These are phyloP conservation scores for Sebastes fasciatus DNA, from an alignment of 2,113 vertebrate species.

Conservation along the genomic window DNA sequence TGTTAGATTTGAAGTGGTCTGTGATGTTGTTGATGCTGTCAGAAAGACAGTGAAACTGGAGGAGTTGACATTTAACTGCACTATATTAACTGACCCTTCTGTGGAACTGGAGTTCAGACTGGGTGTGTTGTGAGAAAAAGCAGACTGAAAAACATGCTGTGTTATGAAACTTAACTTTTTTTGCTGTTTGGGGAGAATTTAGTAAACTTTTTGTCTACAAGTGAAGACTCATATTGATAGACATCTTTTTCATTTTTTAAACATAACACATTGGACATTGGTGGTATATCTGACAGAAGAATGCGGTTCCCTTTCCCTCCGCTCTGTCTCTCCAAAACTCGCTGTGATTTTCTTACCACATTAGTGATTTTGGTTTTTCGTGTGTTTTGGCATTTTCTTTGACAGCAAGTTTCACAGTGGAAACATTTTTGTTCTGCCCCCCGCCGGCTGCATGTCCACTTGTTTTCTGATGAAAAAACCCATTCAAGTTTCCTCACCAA, in stretches of 20 bases:
- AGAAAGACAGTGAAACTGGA: slow-evolving; percentile 61
- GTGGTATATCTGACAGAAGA: neutral
- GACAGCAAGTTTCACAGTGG: slow-evolving; percentile 2
- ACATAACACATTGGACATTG: neutral
- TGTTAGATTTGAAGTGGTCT: slow-evolving; percentile 57
- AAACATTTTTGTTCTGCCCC: slow-evolving; percentile 30
- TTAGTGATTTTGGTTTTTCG: neutral
- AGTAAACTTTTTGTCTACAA: neutral
- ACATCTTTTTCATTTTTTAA: neutral
- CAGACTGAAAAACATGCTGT: neutral
- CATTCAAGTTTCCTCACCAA: slow-evolving; percentile 28
- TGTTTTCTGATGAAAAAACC: slow-evolving; percentile 42
- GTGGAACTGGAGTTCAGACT: slow-evolving; percentile 30
- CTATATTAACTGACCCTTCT: slow-evolving; percentile 67
- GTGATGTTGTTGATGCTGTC: slow-evolving; percentile 65
- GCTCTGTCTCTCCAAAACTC: neutral
- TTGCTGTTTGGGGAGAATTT: neutral
- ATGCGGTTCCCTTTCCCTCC: neutral
- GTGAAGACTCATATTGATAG: neutral
- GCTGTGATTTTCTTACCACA: neutral
- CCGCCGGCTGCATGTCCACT: slow-evolving; percentile 16
- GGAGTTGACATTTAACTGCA: slow-evolving; percentile 65
- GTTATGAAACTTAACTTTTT: slow-evolving; percentile 24
- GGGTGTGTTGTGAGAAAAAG: slow-evolving; percentile 8
- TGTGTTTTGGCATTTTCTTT: slow-evolving; percentile 10